Conservation (phyloP, 2,113 vertebrate species). For the Chlamydotis undulata region DNA sequence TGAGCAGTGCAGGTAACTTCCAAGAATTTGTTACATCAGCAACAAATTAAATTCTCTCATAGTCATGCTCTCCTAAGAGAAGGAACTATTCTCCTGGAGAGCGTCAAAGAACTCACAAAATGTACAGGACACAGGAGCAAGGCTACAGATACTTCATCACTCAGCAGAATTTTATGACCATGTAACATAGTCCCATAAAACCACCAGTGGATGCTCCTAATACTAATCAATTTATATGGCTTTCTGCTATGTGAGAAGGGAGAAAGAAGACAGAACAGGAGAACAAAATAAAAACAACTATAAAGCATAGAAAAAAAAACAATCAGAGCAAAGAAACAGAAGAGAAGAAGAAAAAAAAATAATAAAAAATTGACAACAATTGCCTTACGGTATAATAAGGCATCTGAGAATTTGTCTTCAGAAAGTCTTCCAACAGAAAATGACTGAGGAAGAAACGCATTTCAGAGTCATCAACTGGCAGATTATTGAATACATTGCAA, state of each 20-base stretch:
- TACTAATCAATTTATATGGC: not conserved
- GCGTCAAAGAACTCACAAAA: not conserved
- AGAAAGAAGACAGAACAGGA: not conserved
- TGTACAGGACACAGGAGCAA: not conserved
- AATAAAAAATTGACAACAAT: not conserved
- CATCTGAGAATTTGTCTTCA: not conserved
- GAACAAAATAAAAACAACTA: conserved; percentile 4
- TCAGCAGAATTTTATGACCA: conserved; percentile 7
- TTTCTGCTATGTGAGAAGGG: not conserved
- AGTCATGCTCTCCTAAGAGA: not conserved
- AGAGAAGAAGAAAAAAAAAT: not conserved
- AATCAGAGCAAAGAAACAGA: not conserved
- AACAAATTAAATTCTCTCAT: not conserved
- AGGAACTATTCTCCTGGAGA: not conserved
- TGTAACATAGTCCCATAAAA: not conserved
- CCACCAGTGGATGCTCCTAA: not conserved
- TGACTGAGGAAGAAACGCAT: not conserved
- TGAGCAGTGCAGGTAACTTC: not conserved
- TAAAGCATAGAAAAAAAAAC: not conserved
- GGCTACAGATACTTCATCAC: not conserved
- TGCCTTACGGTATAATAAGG: not conserved
- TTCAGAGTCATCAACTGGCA: not conserved
- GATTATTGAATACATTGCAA: not conserved
- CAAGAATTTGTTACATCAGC: not conserved
- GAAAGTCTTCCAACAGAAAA: not conserved